Evolutionary conservation across 2,797 vertebrate genomes (phyloP).

Genomic region (Perdix hodgsoniae): DNA sequence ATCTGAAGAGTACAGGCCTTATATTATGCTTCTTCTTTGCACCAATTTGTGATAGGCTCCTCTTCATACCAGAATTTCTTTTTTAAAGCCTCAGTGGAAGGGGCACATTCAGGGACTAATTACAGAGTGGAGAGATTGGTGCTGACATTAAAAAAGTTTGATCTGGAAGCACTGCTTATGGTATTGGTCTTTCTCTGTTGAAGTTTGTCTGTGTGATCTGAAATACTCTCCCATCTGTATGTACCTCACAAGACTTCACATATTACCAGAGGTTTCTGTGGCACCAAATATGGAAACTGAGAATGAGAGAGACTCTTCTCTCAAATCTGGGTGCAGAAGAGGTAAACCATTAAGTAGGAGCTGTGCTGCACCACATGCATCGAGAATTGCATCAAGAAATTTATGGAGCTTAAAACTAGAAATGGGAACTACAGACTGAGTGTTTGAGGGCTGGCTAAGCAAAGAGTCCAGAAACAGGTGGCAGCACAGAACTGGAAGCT

Average conservation of each 20-base stretch:
- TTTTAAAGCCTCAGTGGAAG: background rate
- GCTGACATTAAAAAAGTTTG: background rate
- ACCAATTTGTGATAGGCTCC: background rate
- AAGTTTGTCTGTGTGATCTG: background rate
- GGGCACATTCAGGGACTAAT: background rate
- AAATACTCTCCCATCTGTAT: background rate
- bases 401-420: background rate
- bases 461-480: background rate
- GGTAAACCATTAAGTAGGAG: background rate
- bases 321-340: background rate
- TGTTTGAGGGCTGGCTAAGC: background rate
- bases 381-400: background rate
- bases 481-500: background rate
- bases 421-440: background rate
- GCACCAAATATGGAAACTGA: background rate
- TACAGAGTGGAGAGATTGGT: background rate
- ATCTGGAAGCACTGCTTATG: background rate
- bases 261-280: background rate
- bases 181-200: background rate
- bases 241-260: background rate
- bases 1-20: background rate
- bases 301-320: background rate
- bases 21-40: background rate
- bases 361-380: background rate
- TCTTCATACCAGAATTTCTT: background rate